Conservation (phyloP, 2,113 vertebrate species). For the Pluvianellus socialis region DNA sequence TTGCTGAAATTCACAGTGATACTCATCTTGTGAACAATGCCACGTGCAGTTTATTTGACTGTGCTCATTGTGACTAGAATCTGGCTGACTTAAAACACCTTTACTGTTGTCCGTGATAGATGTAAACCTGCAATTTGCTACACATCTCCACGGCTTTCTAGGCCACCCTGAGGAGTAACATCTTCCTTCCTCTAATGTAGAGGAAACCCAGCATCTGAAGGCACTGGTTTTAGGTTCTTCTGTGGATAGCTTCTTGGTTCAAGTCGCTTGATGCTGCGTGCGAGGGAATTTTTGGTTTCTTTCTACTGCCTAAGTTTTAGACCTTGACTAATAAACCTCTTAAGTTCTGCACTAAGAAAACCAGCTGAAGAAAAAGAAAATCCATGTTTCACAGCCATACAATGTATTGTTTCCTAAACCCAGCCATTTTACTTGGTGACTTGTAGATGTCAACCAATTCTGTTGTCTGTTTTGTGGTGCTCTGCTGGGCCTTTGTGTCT, state of each 20-base stretch:
- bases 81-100: background rate
- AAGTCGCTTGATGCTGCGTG: background rate
- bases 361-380: background rate
- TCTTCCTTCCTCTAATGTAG: background rate
- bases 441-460: rapidly evolving
- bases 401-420: background rate
- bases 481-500: background rate
- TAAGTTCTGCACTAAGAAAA: background rate
- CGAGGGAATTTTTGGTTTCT: background rate
- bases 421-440: background rate
- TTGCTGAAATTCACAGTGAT: background rate
- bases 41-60: background rate
- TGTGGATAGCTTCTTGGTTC: background rate
- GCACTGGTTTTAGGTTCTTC: background rate
- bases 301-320: background rate
- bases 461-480: background rate
- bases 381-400: rapidly evolving
- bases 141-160: background rate
- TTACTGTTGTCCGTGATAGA: background rate
- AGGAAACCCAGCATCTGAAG: background rate
- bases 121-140: background rate
- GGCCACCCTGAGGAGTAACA: background rate
- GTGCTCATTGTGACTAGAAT: background rate
- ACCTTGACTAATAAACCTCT: background rate
- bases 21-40: background rate